Conservation (phyloP, 2,797 vertebrate species). For the Scyliorhinus canicula region DNA sequence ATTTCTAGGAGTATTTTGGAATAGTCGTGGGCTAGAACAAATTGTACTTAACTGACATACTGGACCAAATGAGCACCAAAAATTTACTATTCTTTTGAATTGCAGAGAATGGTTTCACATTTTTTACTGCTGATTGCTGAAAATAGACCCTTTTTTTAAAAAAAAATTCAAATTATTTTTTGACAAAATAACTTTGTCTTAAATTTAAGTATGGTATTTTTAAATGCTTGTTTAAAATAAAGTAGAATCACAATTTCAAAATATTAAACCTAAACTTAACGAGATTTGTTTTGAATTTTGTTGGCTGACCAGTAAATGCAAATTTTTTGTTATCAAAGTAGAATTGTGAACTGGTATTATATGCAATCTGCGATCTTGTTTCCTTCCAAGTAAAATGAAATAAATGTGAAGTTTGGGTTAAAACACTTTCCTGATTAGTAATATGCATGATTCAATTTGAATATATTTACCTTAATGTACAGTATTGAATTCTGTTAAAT, state of each 20-base stretch:
- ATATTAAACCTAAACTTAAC: not conserved
- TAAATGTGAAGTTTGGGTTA: not conserved
- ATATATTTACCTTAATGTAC: not conserved
- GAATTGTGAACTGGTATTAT: not conserved
- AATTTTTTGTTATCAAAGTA: not conserved
- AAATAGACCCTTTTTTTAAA: not conserved
- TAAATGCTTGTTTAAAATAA: conserved; percentile 24
- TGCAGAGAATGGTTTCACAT: not conserved
- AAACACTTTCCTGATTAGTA: conserved; percentile 1
- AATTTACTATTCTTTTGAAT: not conserved
- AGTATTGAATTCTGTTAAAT: not conserved
- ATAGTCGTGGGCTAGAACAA: not conserved
- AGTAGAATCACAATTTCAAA: not conserved
- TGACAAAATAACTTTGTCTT: not conserved
- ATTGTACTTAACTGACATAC: conserved; percentile 8
- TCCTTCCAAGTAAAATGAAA: not conserved
- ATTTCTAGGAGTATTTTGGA: not conserved
- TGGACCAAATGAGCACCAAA: not conserved
- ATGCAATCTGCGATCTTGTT: not conserved
- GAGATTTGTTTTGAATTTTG: not conserved
- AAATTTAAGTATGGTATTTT: not conserved
- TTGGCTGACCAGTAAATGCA: not conserved
- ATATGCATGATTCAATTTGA: not conserved
- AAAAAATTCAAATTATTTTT: not conserved
- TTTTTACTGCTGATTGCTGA: not conserved